These are phyloP conservation scores for Sweltsa coloradensis DNA, from an alignment of 1,140 invertebrate species.

Conservation along the genomic window DNA sequence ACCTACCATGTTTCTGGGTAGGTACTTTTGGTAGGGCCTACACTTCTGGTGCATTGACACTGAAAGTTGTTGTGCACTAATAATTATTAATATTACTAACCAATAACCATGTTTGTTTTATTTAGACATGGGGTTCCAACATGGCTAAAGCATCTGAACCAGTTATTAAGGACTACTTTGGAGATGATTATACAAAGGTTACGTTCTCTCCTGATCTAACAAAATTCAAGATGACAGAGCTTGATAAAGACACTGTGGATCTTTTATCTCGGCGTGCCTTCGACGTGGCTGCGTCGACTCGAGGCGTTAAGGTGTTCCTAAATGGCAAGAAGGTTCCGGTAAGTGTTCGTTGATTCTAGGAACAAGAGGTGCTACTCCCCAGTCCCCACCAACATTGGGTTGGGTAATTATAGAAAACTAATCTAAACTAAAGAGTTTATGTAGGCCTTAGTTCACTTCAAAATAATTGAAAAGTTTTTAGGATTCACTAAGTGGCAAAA, in stretches of 20 bases:
- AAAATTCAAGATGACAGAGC: constrained; percentile 91
- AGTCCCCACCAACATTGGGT: too few relatives aligned
- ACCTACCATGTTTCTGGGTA: too few relatives aligned
- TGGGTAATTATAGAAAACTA: too few relatives aligned
- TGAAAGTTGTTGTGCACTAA: too few relatives aligned
- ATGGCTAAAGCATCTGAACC: constrained; percentile 89
- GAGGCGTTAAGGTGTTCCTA: constrained; percentile 87
- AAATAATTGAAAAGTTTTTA: too few relatives aligned
- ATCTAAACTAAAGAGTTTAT: too few relatives aligned
- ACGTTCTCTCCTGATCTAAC: constrained; percentile 90
- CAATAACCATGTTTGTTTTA: constrained; percentile 18
- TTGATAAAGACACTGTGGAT: constrained; percentile 91
- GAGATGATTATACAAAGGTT: constrained; percentile 88
- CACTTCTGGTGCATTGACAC: too few relatives aligned
- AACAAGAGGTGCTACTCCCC: too few relatives aligned
- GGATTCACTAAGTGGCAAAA: too few relatives aligned
- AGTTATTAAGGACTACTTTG: constrained; percentile 56
- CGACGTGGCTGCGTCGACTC: constrained; percentile 84
- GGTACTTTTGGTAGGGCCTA: too few relatives aligned
- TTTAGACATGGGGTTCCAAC: constrained; percentile 84
- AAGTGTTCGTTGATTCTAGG: constrained; percentile 24
- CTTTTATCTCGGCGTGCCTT: constrained; percentile 90
- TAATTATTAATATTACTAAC: too few relatives aligned
- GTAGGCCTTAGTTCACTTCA: too few relatives aligned
- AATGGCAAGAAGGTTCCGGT: constrained; percentile 85